Evolutionary conservation across 2,797 vertebrate genomes (phyloP), one percentile per base, ranked within the genome.

Genomic region (Peromyscus nudipes): DNA sequence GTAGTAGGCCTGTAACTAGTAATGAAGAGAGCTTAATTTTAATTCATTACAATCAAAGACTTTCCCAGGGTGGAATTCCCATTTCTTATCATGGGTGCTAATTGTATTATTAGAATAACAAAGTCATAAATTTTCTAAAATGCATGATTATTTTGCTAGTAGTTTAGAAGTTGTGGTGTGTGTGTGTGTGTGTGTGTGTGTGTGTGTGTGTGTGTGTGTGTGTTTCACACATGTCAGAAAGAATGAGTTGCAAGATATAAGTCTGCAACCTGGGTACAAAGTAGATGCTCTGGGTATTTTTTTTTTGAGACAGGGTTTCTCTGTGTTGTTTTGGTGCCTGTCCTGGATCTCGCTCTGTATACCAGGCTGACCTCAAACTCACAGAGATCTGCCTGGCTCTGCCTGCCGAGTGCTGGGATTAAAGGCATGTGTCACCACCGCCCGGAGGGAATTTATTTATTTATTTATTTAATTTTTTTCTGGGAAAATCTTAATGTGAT

Each of bases 101-200:
- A 19, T 94, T 94, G 92, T 96, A 92, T 92, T 97, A 97, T 97
- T 98, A 98, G 91, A 89, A 98, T 97, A 98, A 97, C 75, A 97
- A 97, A 98, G 96, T 64, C 37, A 4, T 92, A 23, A 86, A 88
- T 97, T 97, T 93, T 97, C 92, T 55, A 21, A 69, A 75, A 25
- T 96, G 97, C 1, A 2, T n/a, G 19, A 34, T 95, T 97, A 81
- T 98, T 96, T 93, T 97, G 84, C 96, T 79, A 81, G 76, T 94
- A 92, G 95, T 73, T 84, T 94, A 83, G 77, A 83, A 96, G 83
- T 80, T 92, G 57, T 81, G 4, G 57, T 55, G 1, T 55, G 16
- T 52, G 8, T 11, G 31, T 34, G 69, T 91, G 81, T 83, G 29
- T 89, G 43, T 31, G 4, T 83, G 29, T 89, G 43, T 31, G 4